Evolutionary conservation across 1,140 invertebrate genomes (phyloP).

Genomic region (Aphis craccivora): DNA sequence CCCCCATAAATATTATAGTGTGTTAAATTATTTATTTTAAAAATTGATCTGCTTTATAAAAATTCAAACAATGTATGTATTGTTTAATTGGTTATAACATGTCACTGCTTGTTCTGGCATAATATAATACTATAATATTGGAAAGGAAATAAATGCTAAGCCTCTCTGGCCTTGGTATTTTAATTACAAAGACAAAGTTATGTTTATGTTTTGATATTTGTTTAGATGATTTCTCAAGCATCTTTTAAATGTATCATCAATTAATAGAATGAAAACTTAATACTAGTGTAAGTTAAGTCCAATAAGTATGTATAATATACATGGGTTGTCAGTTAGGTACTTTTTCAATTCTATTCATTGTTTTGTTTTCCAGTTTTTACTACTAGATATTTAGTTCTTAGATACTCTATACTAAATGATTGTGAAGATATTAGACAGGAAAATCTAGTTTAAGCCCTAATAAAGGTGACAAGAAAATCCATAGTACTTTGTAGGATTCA

Average conservation of each 20-base stretch:
- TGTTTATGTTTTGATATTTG: not conserved
- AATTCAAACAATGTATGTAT: not conserved
- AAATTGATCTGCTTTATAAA: not conserved
- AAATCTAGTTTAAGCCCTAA: too few species aligned
- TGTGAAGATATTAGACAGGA: too few species aligned
- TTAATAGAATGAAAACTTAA: not conserved
- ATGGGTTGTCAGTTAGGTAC: not conserved
- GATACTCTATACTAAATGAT: too few species aligned
- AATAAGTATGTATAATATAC: not conserved
- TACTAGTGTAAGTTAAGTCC: not conserved
- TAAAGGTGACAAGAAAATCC: too few species aligned
- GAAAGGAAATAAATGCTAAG: not conserved
- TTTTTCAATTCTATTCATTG: too few species aligned
- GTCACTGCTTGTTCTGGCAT: not conserved
- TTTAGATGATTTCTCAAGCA: not conserved
- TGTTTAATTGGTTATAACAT: not conserved
- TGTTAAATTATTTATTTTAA: not conserved
- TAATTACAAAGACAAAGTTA: not conserved
- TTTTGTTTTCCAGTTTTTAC: too few species aligned
- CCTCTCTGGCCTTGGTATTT: not conserved
- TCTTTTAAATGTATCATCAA: not conserved
- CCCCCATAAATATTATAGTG: not conserved
- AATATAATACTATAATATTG: not conserved
- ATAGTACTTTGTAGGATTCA: too few species aligned
- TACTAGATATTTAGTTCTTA: too few species aligned